Conservation (phyloP, 2,113 vertebrate genomes). For the Chaetodon trifascialis region DNA sequence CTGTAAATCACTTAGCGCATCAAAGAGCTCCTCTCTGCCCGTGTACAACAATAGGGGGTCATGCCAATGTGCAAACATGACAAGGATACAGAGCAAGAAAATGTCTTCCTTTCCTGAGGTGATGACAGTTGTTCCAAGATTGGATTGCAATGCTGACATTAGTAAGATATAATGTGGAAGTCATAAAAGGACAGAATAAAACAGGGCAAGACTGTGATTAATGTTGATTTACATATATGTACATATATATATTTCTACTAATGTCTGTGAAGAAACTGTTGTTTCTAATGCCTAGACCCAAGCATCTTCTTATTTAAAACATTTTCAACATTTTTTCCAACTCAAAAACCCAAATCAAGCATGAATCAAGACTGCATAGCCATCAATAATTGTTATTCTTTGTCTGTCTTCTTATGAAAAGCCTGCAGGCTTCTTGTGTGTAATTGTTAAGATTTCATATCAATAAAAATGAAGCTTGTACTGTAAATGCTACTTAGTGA, state of each 20-base stretch:
- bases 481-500: conserved; percentile 1
- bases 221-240: neutral
- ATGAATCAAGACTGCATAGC: neutral
- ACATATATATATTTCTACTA: neutral
- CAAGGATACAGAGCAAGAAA: conserved; percentile 81
- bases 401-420: neutral
- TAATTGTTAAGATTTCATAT: conserved; percentile 2
- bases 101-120: conserved; percentile 76
- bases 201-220: neutral
- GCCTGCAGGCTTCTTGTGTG: neutral
- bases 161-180: conserved; percentile 32
- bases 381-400: neutral
- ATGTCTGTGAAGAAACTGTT: neutral
- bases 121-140: conserved; percentile 77
- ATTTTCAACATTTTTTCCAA: neutral
- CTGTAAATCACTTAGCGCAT: conserved; percentile 87
- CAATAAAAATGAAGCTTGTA: neutral
- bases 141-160: conserved; percentile 71
- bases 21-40: conserved; percentile 80
- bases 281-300: neutral
- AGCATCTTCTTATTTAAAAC: too few relatives aligned
- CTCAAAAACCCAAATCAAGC: neutral
- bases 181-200: conserved; percentile 22
- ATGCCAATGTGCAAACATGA: conserved; percentile 80
- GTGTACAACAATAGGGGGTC: conserved; percentile 79